Evolutionary conservation across 2,888 invertebrate genomes (phyloP).

Genomic region (Ypsolopha sequella): DNA sequence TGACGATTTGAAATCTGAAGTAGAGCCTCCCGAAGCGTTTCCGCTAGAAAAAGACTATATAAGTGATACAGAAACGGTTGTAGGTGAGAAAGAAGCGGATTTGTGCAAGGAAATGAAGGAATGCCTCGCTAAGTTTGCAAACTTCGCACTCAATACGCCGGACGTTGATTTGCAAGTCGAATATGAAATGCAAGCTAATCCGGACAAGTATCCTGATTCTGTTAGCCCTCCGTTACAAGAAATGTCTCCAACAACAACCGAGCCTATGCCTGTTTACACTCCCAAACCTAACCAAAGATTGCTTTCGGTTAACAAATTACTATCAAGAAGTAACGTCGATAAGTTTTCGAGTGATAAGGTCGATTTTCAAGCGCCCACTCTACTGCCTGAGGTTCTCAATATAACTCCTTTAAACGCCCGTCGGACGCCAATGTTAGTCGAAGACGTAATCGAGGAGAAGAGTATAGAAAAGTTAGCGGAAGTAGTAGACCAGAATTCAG

Average conservation of each 20-base stretch:
- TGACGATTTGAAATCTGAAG: constrained; percentile 23
- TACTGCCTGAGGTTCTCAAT: constrained; percentile 27
- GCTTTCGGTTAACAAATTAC: constrained; percentile 38
- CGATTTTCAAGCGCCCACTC: constrained; percentile 26
- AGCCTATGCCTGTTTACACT: constrained; percentile 38
- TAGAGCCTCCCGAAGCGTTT: constrained; percentile 48
- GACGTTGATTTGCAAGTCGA: constrained; percentile 5
- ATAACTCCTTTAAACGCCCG: constrained; percentile 34
- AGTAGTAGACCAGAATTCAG: constrained; percentile 12
- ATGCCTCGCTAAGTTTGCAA: constrained; percentile 50
- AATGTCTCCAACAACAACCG: constrained; percentile 45
- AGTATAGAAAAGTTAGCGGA: constrained; percentile 9
- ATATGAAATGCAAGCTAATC: no score
- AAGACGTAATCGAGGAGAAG: constrained; percentile 23
- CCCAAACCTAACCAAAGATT: constrained; percentile 43
- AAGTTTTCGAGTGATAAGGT: constrained; percentile 11
- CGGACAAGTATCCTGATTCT: constrained; percentile 41
- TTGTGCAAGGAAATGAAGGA: constrained; percentile 48
- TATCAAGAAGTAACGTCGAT: constrained; percentile 19
- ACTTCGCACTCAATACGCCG: constrained; percentile 34
- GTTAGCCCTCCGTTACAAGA: constrained; percentile 58
- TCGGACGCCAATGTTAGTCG: constrained; percentile 24
- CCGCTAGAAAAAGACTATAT: constrained; percentile 44
- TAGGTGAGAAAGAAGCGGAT: constrained; percentile 36
- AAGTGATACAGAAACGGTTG: constrained; percentile 44